Evolutionary conservation across 2,113 vertebrate species (phyloP).

Genomic region (Sinocyclocheilus grahami): DNA sequence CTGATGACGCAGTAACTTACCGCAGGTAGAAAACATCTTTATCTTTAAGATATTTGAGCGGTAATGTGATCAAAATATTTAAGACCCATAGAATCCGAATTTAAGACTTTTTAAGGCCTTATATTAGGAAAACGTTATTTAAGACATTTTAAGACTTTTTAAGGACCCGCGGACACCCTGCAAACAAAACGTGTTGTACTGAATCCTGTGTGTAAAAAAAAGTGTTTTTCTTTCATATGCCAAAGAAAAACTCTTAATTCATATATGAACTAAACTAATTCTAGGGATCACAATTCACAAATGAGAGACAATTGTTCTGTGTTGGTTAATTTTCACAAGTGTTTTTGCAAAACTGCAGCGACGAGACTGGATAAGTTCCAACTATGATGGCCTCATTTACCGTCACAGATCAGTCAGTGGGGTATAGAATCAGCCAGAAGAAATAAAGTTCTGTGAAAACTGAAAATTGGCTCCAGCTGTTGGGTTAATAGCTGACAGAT

Average conservation of each 20-base stretch:
- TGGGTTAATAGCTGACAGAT: slow-evolving; percentile 48
- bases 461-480: slow-evolving; percentile 14
- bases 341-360: neutral
- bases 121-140: too few relatives aligned
- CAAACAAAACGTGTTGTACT: slow-evolving; percentile 6
- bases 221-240: too few relatives aligned
- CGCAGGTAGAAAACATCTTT: too few relatives aligned
- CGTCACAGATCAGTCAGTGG: slow-evolving; percentile 19
- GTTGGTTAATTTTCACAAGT: neutral
- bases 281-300: neutral
- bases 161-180: too few relatives aligned
- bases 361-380: slow-evolving; percentile 12
- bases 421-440: slow-evolving; percentile 23
- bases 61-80: too few relatives aligned
- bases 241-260: neutral
- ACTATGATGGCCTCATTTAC: slow-evolving; percentile 18
- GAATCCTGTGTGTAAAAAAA: neutral
- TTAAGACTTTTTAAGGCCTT: too few relatives aligned
- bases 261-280: neutral
- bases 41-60: too few relatives aligned
- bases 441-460: slow-evolving; percentile 33
- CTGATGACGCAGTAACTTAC: too few relatives aligned
- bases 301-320: slow-evolving; percentile 17
- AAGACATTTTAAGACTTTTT: too few relatives aligned
- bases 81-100: too few relatives aligned